These are phyloP conservation scores for Arvicanthis niloticus DNA, from an alignment of 2,113 vertebrate species.

Conservation along the genomic window DNA sequence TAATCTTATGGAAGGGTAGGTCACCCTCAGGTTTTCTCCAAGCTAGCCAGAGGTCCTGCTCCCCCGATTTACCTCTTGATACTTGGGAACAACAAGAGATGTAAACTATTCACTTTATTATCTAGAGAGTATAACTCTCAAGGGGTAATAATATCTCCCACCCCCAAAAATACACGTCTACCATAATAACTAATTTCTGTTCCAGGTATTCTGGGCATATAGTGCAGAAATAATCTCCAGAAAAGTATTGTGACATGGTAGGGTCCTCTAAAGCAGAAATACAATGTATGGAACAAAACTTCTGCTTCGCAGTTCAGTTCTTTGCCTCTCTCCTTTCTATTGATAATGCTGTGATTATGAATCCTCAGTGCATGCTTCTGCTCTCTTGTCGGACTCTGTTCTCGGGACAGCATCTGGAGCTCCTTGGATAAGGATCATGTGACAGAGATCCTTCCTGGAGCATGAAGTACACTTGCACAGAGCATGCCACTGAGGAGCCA, in stretches of 20 bases:
- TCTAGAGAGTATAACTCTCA: neutral
- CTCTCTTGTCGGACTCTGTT: neutral
- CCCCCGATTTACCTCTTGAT: neutral
- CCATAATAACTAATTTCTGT: neutral
- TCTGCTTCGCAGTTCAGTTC: neutral
- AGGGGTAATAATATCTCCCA: neutral
- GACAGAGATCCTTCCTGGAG: neutral
- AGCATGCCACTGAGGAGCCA: neutral
- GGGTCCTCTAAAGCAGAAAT: neutral
- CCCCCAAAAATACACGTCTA: neutral
- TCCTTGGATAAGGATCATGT: neutral
- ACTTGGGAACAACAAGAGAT: neutral
- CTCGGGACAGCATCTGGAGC: neutral
- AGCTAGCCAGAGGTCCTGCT: neutral
- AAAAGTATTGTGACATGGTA: too few relatives aligned
- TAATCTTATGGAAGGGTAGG: neutral
- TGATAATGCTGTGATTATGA: neutral
- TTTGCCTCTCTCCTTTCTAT: neutral
- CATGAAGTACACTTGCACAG: neutral
- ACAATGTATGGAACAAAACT: neutral
- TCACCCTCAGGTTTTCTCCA: neutral
- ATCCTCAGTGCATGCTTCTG: neutral
- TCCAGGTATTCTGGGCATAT: neutral
- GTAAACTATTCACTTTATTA: neutral
- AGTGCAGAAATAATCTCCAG: neutral